A percentile compares a stretch with the other conserved stretches of the same genome.
Conservation (phyloP, 2,113 vertebrate genomes). For the Myotis davidii region DNA sequence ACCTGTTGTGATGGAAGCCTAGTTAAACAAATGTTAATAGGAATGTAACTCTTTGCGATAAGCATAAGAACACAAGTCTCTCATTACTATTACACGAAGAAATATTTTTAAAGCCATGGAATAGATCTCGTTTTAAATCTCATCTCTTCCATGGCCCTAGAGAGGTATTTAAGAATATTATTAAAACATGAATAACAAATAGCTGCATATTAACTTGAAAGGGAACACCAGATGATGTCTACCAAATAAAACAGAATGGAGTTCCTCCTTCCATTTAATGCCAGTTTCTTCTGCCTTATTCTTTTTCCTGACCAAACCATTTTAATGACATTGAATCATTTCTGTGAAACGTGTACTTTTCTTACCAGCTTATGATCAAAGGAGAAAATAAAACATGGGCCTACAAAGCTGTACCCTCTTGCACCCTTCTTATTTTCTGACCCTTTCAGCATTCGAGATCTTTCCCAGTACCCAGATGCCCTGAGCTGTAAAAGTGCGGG, state of each 20-base stretch:
- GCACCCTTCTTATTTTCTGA: conserved; percentile 60
- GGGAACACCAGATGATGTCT: not conserved
- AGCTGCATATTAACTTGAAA: conserved; percentile 37
- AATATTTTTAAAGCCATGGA: conserved; percentile 72
- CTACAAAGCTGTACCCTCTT: conserved; percentile 32
- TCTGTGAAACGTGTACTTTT: conserved; percentile 64
- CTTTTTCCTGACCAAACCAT: conserved; percentile 43
- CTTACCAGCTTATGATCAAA: conserved; percentile 74
- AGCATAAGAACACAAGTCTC: conserved; percentile 75
- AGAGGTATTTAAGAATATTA: conserved; percentile 59
- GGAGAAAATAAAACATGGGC: conserved; percentile 63
- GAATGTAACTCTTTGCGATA: conserved; percentile 77
- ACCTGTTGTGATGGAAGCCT: conserved; percentile 89
- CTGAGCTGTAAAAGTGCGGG: conserved; percentile 39
- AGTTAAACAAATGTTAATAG: conserved; percentile 89
- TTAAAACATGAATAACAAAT: conserved; percentile 36
- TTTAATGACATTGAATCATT: conserved; percentile 64
- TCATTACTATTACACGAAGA: conserved; percentile 72
- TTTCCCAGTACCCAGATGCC: conserved; percentile 67
- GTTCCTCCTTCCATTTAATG: conserved; percentile 16
- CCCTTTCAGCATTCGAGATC: conserved; percentile 53
- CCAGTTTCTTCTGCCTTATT: conserved; percentile 32
- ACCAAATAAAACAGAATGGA: conserved; percentile 6
- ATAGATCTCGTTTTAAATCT: conserved; percentile 57
- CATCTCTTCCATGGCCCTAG: not conserved